phyloP scores from a whole-genome alignment of 1,140 invertebrate genomes.

The Drosophila ohnishii region DNA sequence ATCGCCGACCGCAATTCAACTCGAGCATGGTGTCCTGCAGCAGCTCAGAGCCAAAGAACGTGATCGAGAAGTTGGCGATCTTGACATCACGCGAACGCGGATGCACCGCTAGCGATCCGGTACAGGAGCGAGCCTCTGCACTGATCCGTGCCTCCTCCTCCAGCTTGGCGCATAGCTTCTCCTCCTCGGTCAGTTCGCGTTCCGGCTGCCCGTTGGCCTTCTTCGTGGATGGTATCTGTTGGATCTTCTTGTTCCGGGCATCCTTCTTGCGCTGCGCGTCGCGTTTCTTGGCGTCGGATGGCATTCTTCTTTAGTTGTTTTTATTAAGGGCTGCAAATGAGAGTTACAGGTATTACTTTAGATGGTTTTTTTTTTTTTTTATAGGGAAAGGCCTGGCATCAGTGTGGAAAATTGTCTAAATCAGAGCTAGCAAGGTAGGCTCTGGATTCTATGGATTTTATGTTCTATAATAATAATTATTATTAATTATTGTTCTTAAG shows the following conservation, averaged over 20 bases:
- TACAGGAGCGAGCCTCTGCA: constrained; percentile 96
- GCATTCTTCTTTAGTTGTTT: constrained; percentile 42
- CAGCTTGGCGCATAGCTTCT: constrained; percentile 93
- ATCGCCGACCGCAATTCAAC: constrained; percentile 97
- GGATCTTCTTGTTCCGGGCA: constrained; percentile 89
- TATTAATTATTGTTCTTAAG: no score
- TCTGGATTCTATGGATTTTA: not conserved
- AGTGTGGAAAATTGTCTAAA: not conserved
- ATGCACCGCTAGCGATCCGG: constrained; percentile 97
- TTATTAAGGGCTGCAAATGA: constrained; percentile 8
- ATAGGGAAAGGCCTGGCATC: not conserved
- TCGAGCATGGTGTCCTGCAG: constrained; percentile 98
- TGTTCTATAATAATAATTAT: no score
- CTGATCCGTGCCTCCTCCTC: constrained; percentile 95
- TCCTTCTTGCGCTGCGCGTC: constrained; percentile 98
- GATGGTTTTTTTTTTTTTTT: not conserved
- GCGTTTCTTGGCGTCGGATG: constrained; percentile 92
- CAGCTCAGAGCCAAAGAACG: constrained; percentile 98
- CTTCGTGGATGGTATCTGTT: constrained; percentile 80
- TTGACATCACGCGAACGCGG: constrained; percentile 97
- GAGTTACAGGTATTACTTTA: not conserved
- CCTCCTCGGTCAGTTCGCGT: constrained; percentile 85
- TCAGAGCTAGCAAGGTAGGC: not conserved
- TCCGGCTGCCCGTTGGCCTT: constrained; percentile 79
- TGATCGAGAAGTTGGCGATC: constrained; percentile 98